phyloP scores from a whole-genome alignment of 1,140 invertebrate species.

The Akabosia matsudoensis region DNA sequence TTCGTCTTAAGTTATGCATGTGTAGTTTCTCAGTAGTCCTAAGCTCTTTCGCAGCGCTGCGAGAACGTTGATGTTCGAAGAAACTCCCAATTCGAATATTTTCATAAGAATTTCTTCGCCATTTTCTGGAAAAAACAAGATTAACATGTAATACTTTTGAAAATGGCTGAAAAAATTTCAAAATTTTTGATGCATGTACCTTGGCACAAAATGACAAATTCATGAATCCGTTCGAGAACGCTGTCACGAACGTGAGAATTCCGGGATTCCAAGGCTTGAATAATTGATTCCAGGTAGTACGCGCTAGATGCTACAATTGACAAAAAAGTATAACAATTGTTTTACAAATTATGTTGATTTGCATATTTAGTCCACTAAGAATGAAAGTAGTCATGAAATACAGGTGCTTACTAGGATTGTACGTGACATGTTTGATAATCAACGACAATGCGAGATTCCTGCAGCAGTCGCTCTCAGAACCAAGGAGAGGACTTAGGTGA shows the following conservation, averaged over 20 bases:
- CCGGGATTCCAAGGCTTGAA: conserved; percentile 73
- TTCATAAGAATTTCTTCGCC: conserved; percentile 58
- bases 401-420: conserved; percentile 57
- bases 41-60: conserved; percentile 75
- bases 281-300: conserved; percentile 67
- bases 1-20: neutral
- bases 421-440: conserved; percentile 63
- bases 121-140: conserved; percentile 34
- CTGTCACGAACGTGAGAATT: conserved; percentile 73
- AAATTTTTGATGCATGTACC: conserved; percentile 52
- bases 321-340: conserved; percentile 25
- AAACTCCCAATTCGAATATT: conserved; percentile 77
- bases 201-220: conserved; percentile 76
- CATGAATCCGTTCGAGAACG: conserved; percentile 76
- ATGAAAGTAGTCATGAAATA: conserved; percentile 25
- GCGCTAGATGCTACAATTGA: conserved; percentile 52
- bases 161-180: too few species aligned
- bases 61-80: conserved; percentile 71
- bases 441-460: conserved; percentile 64
- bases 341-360: neutral
- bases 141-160: neutral
- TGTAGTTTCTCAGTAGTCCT: conserved; percentile 60
- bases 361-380: too few species aligned
- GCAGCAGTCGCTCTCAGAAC: conserved; percentile 62
- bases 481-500: conserved; percentile 60